Base-by-base conservation (phyloP, 2,113 vertebrate genomes). In the Bufo bufo region DNA sequence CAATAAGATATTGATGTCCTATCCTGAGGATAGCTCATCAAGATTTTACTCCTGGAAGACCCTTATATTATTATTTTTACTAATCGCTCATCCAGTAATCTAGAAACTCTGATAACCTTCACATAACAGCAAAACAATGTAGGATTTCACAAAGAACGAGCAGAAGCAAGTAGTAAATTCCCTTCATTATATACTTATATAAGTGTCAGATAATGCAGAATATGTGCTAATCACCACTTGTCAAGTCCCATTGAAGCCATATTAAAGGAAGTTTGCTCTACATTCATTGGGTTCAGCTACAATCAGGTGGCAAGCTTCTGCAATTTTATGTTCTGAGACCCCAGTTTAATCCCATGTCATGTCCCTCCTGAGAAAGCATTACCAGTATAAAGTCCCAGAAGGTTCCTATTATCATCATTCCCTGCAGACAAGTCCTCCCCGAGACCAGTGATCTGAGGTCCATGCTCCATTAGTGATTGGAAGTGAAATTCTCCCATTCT, bases 391-490 rank as follows among this genome's bases (percentile, higher is more conserved):
- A 47, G 47, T 72, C 43, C 17, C 13, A 17, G 71, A 72, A 72
- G 7, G 45, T 17, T 61, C 23, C 78, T 33, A 81, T 81, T 43
- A 59, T 61, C 33, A 61, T 61, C 61, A 61, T 7, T 19, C 54
- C 78, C 78, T 61, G 78, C 33, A 61, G 78, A 81, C 54, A 81
- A 81, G 78, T 81, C 56, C 61, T 81, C 56, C 78, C 56, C 47
- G 56, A 81, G 56, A 58, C 49, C 78, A 81, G 33, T 52, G 56
- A 6, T 81, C 56, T 59, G 78, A 6, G 58, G 7, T 61, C 56
- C 23, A 17, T 59, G 54, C 78, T 61, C 6, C 56, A 80, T 80
- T 54, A 59, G 13, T 59, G 52, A 80, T 80, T 4, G 54, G 54
- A 58, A 23, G 50, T 80, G 56, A 81, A 81, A 61, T 59, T 58